Evolutionary conservation across 2,113 vertebrate genomes (phyloP).

Genomic region (Leptobrachium leishanense): DNA sequence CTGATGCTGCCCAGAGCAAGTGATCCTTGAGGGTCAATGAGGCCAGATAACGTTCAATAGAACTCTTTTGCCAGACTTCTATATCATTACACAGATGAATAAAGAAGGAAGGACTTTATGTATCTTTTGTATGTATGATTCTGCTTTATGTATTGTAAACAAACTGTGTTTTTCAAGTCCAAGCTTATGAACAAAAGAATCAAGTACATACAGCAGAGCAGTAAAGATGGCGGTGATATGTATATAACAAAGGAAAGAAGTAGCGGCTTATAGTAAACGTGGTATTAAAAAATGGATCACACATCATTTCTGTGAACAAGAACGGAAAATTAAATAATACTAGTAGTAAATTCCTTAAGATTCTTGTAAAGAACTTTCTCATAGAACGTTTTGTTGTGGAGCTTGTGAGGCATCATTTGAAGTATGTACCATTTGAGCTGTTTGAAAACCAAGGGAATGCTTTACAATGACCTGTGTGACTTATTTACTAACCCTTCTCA

Average conservation of each 20-base stretch:
- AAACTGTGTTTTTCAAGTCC: too few relatives aligned
- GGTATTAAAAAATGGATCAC: neutral
- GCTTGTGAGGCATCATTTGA: neutral
- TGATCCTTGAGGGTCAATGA: too few relatives aligned
- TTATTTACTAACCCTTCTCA: slow-evolving; percentile 4
- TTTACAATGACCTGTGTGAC: slow-evolving; percentile 11
- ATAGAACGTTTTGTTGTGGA: neutral
- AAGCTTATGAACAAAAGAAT: too few relatives aligned
- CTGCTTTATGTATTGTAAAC: too few relatives aligned
- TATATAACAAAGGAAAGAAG: neutral
- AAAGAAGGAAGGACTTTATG: too few relatives aligned
- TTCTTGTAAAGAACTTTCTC: slow-evolving; percentile 13
- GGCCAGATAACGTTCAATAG: too few relatives aligned
- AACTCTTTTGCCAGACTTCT: too few relatives aligned
- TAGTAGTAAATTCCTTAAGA: neutral
- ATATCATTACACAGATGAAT: too few relatives aligned
- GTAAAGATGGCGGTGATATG: neutral
- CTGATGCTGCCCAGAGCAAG: too few relatives aligned
- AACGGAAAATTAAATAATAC: neutral
- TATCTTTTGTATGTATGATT: too few relatives aligned
- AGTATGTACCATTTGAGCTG: slow-evolving; percentile 13
- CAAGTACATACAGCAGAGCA: too few relatives aligned
- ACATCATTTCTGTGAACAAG: neutral
- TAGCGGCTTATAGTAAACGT: neutral
- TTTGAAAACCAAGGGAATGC: neutral